These are phyloP conservation scores for Echiichthys vipera DNA, from an alignment of 2,797 vertebrate genomes.

Conservation along the genomic window DNA sequence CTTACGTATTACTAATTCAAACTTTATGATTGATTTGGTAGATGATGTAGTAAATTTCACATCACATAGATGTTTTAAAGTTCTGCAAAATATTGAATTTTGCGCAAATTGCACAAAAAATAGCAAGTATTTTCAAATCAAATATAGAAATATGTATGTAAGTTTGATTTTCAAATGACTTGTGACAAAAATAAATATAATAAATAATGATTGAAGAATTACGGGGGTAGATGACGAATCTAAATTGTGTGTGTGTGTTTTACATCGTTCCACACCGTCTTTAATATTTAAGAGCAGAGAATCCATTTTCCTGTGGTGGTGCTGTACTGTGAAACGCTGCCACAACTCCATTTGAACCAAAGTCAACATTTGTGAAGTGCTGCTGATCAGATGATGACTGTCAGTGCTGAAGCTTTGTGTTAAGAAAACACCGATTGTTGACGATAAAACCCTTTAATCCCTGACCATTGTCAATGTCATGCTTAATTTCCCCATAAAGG, in stretches of 20 bases:
- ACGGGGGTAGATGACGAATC: too few relatives aligned
- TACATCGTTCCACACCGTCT: too few relatives aligned
- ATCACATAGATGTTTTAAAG: not conserved
- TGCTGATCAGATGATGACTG: not conserved
- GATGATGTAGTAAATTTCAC: not conserved
- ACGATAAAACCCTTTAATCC: slow-evolving; percentile 18
- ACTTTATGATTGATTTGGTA: too few relatives aligned
- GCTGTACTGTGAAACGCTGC: not conserved
- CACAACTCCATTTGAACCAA: not conserved
- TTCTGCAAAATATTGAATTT: not conserved
- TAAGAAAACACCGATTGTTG: not conserved
- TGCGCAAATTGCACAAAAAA: too few relatives aligned
- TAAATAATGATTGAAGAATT: not conserved
- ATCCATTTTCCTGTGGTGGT: not conserved
- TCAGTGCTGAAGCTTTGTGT: slow-evolving; percentile 2
- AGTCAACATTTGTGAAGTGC: not conserved
- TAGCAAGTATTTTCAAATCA: not conserved
- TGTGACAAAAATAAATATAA: not conserved
- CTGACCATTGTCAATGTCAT: slow-evolving; percentile 1
- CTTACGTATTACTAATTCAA: too few relatives aligned
- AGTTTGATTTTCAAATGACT: not conserved
- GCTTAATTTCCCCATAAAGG: slow-evolving; percentile 7
- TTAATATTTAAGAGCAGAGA: not conserved
- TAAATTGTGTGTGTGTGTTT: too few relatives aligned
- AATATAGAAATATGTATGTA: not conserved